Evolutionary conservation across 2,888 invertebrate species (phyloP), one percentile per base, ranked within the genome.

Genomic region (Sinotaia quadrata): DNA sequence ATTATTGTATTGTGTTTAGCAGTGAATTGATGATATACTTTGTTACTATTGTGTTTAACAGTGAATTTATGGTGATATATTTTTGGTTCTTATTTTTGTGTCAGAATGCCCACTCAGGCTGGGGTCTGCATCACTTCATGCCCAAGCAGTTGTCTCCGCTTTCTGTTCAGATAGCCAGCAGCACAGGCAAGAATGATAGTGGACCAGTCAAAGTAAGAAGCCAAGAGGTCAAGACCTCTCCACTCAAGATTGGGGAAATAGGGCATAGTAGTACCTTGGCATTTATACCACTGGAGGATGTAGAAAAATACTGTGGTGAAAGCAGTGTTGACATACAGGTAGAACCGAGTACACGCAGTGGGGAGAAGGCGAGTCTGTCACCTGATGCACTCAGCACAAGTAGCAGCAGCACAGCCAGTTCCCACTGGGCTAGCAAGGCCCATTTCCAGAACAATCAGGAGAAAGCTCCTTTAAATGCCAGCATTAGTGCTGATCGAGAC

Each of bases 261-360:
- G 67, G 69, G 12, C 72, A 44, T 2, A 67, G 69, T 41, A 54
- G 31, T 0, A 69, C 67, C 54, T 67, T 72, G 69, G 51, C 72
- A 18, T 72, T 72, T 33, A 33, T 41, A 3, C 37, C 31, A 31
- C 63, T 54, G 7, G 63, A 63, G 7, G 63, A 63, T 18, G n/a
- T 34, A 1, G 41, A n/a, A 2, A 41, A 1, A n/a, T n/a, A 12
- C 3, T 41, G 0, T 41, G 41, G n/a, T n/a, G 21, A 47, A 18
- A 24, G 47, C 47, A 47, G 47, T 7, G 24, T 3, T 15, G 47
- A 47, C 18, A n/a, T n/a, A n/a, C n/a, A n/a, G n/a, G n/a, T n/a
- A n/a, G n/a, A 51, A 24, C 34, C 61, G 8, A 31, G 33, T 4
- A 21, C 51, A 10, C 61, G 51, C 24, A 34, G 44, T 51, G 27